These are phyloP conservation scores for Drosophila niveifrons DNA, from an alignment of 2,888 invertebrate species.

Conservation along the genomic window DNA sequence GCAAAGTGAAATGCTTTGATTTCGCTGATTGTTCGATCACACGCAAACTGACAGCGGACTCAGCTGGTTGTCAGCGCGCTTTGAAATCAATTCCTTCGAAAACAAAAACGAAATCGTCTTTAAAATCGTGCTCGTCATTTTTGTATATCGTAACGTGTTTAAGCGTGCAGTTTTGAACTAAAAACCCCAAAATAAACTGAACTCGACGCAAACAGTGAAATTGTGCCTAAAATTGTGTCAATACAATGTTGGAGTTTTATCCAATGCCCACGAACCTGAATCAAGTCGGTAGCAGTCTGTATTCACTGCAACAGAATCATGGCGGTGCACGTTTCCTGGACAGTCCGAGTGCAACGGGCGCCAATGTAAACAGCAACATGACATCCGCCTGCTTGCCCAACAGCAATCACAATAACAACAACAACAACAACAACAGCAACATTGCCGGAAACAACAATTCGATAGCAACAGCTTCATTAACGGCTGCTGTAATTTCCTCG, in stretches of 20 bases:
- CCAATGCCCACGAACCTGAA: conserved; percentile 85
- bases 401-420: conserved; percentile 47
- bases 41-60: conserved; percentile 84
- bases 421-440: conserved; percentile 61
- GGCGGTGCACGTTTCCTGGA: conserved; percentile 83
- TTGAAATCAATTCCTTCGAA: background rate
- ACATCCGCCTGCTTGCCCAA: conserved; percentile 55
- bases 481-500: conserved; percentile 69
- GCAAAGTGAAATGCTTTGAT: conserved; percentile 83
- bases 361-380: conserved; percentile 59
- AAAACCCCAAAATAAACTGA: background rate
- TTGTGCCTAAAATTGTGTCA: conserved; percentile 34
- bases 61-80: conserved; percentile 82
- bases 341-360: conserved; percentile 66
- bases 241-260: conserved; percentile 85
- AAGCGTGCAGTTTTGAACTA: background rate
- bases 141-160: conserved; percentile 3
- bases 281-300: conserved; percentile 82
- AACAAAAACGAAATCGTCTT: background rate
- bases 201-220: conserved; percentile 34
- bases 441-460: conserved; percentile 67
- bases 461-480: conserved; percentile 78
- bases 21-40: conserved; percentile 83
- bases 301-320: conserved; percentile 82
- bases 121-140: conserved; percentile 11